Percentiles rank a stretch among this genome's conserved stretches.
Evolutionary conservation across 2,113 vertebrate genomes (phyloP).

Genomic region (Onychostruthus taczanowskii): DNA sequence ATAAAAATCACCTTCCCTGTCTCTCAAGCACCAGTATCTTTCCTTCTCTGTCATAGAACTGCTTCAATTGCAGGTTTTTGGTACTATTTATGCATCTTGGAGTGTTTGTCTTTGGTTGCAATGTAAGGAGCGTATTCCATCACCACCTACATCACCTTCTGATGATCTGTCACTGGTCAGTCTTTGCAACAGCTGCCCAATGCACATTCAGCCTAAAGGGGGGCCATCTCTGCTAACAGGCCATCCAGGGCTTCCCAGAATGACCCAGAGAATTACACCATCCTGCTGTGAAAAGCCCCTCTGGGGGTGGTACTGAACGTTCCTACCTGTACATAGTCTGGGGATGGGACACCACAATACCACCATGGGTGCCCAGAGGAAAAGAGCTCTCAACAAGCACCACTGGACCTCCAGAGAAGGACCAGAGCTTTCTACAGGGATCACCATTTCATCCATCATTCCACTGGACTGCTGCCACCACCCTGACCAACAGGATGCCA

Average conservation of each 20-base stretch:
- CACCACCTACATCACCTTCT: background rate
- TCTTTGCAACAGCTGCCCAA: background rate
- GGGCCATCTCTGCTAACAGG: background rate
- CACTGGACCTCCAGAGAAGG: background rate
- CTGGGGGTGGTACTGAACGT: background rate
- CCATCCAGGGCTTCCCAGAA: background rate
- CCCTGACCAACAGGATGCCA: background rate
- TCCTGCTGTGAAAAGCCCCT: background rate
- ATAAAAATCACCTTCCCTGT: background rate
- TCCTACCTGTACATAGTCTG: background rate
- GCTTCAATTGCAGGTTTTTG: background rate
- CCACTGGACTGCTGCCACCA: accelerated
- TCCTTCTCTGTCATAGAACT: background rate
- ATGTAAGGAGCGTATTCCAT: background rate
- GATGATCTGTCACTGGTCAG: background rate
- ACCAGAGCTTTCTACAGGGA: background rate
- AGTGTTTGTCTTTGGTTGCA: background rate
- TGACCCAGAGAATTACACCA: background rate
- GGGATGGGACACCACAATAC: background rate
- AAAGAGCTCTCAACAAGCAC: background rate
- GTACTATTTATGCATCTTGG: background rate
- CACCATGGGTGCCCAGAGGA: too few species aligned
- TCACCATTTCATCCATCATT: accelerated
- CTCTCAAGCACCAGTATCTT: background rate
- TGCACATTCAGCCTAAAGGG: background rate